Evolutionary conservation across 2,797 vertebrate genomes (phyloP).

Genomic region (Enteromius mattozi): DNA sequence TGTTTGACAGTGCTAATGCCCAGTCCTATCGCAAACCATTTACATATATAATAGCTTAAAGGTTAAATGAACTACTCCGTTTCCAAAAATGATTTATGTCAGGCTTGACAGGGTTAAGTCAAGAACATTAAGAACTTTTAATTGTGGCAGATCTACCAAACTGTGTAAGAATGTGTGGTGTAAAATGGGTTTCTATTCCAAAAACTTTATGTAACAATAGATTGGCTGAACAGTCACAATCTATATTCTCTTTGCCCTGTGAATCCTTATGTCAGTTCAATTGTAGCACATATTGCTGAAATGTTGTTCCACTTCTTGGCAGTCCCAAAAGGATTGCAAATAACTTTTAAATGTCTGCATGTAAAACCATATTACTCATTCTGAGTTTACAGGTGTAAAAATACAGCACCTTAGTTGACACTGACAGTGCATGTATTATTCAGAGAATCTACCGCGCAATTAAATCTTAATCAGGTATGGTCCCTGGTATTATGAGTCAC

Average conservation of each 20-base stretch:
- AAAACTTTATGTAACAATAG: background rate
- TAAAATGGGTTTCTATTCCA: background rate
- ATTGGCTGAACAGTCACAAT: slow-evolving; percentile 2
- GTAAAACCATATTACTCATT: slow-evolving; percentile 50
- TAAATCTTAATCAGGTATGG: slow-evolving; percentile 77
- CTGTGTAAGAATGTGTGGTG: background rate
- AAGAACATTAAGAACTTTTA: background rate
- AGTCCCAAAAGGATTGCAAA: slow-evolving; percentile 38
- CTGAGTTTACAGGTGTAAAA: slow-evolving; percentile 74
- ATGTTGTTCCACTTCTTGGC: slow-evolving; percentile 50
- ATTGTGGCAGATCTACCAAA: background rate
- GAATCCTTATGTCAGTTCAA: background rate
- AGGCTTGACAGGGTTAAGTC: background rate
- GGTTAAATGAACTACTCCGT: background rate
- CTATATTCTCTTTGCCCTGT: background rate
- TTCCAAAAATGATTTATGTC: background rate
- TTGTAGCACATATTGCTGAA: background rate
- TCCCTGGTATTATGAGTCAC: slow-evolving; percentile 60
- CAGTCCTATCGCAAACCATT: no score
- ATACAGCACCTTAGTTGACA: slow-evolving; percentile 69
- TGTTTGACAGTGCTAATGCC: no score
- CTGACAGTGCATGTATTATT: slow-evolving; percentile 77
- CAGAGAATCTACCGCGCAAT: slow-evolving; percentile 74
- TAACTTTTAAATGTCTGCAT: slow-evolving; percentile 56
- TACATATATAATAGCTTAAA: background rate